These are phyloP conservation scores for Rhinophrynus dorsalis DNA, from an alignment of 2,797 vertebrate genomes.

Conservation along the genomic window DNA sequence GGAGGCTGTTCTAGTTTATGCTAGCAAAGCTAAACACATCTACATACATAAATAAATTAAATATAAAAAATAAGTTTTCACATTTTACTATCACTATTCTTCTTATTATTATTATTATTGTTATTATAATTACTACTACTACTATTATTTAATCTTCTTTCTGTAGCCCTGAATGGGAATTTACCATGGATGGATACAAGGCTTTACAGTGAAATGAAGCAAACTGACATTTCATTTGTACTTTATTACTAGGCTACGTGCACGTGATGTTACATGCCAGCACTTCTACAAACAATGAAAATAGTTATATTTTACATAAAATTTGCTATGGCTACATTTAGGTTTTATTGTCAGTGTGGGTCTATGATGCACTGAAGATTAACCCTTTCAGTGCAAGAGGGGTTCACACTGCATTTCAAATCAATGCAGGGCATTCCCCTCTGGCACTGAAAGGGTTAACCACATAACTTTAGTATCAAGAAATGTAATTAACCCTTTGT, in stretches of 20 bases:
- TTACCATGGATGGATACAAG: slow-evolving; percentile 10
- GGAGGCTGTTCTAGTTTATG: too few species aligned
- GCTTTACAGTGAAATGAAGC: neutral
- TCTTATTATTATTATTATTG: too few species aligned
- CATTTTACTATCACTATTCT: too few species aligned
- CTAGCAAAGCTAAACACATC: too few species aligned
- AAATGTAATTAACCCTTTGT: neutral
- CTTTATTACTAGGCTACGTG: slow-evolving; percentile 12
- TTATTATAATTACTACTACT: too few species aligned
- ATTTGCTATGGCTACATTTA: slow-evolving; percentile 4
- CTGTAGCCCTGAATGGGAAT: neutral
- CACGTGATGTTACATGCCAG: neutral
- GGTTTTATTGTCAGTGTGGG: neutral
- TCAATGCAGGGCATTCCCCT: too few species aligned
- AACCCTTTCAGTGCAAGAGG: too few species aligned
- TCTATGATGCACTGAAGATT: neutral
- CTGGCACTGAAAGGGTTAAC: too few species aligned
- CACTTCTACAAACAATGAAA: neutral
- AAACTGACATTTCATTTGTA: slow-evolving; percentile 7
- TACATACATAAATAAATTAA: too few species aligned
- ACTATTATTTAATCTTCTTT: too few species aligned
- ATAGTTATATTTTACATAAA: neutral
- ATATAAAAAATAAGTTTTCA: too few species aligned
- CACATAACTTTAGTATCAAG: neutral
- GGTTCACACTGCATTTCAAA: too few species aligned